phyloP scores from a whole-genome alignment of 2,888 invertebrate genomes.

The Drosophila picticornis region DNA sequence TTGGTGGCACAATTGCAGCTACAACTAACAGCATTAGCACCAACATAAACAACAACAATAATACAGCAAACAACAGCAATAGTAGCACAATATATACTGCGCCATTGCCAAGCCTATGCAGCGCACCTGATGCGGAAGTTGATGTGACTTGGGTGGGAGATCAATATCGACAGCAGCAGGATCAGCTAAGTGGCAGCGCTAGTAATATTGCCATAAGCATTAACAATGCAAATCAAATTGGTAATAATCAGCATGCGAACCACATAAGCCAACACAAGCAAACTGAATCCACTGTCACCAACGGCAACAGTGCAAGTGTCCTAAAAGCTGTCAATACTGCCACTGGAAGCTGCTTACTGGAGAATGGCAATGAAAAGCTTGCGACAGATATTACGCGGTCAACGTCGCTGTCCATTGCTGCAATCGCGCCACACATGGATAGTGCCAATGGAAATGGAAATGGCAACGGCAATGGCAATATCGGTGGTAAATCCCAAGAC shows the following conservation, averaged over 20 bases:
- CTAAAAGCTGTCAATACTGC: slow-evolving; percentile 30
- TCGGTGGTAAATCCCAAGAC: slow-evolving; percentile 33
- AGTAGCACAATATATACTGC: slow-evolving; percentile 46
- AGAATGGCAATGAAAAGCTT: slow-evolving; percentile 50
- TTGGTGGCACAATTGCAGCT: slow-evolving; percentile 23
- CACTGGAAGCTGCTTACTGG: slow-evolving; percentile 35
- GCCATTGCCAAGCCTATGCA: slow-evolving; percentile 48
- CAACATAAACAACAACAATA: slow-evolving; percentile 34
- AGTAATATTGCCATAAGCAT: slow-evolving; percentile 42
- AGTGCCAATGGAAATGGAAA: slow-evolving; percentile 29
- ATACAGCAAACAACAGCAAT: slow-evolving; percentile 40
- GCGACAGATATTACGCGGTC: slow-evolving; percentile 40
- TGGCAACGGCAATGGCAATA: slow-evolving; percentile 30
- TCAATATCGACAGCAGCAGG: slow-evolving; percentile 61
- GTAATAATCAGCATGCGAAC: slow-evolving; percentile 60
- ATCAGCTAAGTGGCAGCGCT: slow-evolving; percentile 37
- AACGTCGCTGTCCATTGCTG: slow-evolving; percentile 14
- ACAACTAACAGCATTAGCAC: slow-evolving; percentile 40
- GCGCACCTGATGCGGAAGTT: slow-evolving; percentile 46
- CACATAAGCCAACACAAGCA: slow-evolving; percentile 56
- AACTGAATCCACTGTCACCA: slow-evolving; percentile 33
- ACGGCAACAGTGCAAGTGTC: slow-evolving; percentile 27
- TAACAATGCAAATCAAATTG: slow-evolving; percentile 56
- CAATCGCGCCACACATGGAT: slow-evolving; percentile 31
- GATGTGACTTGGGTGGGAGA: slow-evolving; percentile 53